phyloP scores from a whole-genome alignment of 2,888 invertebrate species.

The Galerucella nymphaeae region DNA sequence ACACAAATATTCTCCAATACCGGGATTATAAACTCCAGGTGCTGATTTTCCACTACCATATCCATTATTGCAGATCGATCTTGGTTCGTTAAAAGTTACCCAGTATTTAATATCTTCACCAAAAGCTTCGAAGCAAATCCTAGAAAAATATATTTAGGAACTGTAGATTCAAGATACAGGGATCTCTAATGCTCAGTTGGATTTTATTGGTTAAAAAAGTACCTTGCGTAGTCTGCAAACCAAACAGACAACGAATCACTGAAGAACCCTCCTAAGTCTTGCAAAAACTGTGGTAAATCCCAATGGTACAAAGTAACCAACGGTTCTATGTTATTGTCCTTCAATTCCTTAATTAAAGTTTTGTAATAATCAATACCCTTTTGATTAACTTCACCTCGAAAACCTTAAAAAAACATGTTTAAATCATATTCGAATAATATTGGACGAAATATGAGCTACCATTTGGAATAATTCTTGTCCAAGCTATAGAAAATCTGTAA shows the following conservation, averaged over 20 bases:
- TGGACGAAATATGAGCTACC: slow-evolving; percentile 19
- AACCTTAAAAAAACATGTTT: slow-evolving; percentile 61
- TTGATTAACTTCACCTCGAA: slow-evolving; percentile 73
- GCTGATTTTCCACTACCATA: slow-evolving; percentile 36
- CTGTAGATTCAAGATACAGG: not conserved
- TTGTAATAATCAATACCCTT: slow-evolving; percentile 70
- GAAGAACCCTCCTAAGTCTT: slow-evolving; percentile 63
- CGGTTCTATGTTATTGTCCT: slow-evolving; percentile 68
- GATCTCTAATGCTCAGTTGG: too few species aligned
- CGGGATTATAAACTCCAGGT: slow-evolving; percentile 26
- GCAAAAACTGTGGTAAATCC: slow-evolving; percentile 68
- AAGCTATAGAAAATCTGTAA: slow-evolving; percentile 45
- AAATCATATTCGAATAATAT: not conserved
- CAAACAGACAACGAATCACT: slow-evolving; percentile 45
- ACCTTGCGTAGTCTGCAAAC: slow-evolving; percentile 50
- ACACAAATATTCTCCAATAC: slow-evolving; percentile 67
- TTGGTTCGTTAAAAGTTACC: slow-evolving; percentile 52
- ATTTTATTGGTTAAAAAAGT: too few species aligned
- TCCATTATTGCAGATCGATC: slow-evolving; percentile 39
- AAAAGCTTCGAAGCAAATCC: slow-evolving; percentile 36
- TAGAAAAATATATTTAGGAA: slow-evolving; percentile 25
- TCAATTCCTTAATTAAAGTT: slow-evolving; percentile 59
- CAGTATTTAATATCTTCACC: slow-evolving; percentile 52
- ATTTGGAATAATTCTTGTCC: slow-evolving; percentile 66
- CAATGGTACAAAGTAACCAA: slow-evolving; percentile 68